Base-by-base conservation (phyloP, 2,888 invertebrate genomes). In the Crepidodera aurea region DNA sequence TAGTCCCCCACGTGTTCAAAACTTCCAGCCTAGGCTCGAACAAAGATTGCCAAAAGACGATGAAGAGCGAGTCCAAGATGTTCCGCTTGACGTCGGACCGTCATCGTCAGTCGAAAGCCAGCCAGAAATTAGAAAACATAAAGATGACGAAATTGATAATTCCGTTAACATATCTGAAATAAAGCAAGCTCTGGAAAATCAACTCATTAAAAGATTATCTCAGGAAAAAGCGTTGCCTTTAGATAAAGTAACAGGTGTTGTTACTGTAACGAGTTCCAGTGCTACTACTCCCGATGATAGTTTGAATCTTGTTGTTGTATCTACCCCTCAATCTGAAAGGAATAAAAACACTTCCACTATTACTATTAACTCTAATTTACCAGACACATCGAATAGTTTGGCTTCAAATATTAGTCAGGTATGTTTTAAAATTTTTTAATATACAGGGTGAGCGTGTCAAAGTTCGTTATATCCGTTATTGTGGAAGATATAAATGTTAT, bases 361-460 rank as follows among this genome's bases (percentile, higher is more conserved):
- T 58, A 82, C 82, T 12, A 85, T 84, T 61, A 85, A 82, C 68
- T 79, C 84, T 1, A 84, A 84, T 61, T 77, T 82, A 72, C 84
- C 85, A 42, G 86, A 88, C 75, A 82, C 84, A 63, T 88, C 88
- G n/a, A 92, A 92, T 81, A 90, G 91, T 72, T 82, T 92, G 69
- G 89, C 89, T 1, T 87, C 90, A 32, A 88, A 88, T 67, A 87
- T 90, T 51, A 91, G 90, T 57, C 90, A 90, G 74, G 91, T 81
- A 69, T 67, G 70, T 51, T 13, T 40, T n/a, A n/a, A n/a, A n/a
- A n/a, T n/a, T n/a, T n/a, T n/a, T n/a, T n/a, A n/a, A n/a, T n/a
- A n/a, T n/a, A n/a, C n/a, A n/a, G n/a, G n/a, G n/a, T n/a, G n/a
- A n/a, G n/a, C n/a, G n/a, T n/a, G n/a, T n/a, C n/a, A n/a, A n/a